Evolutionary conservation across 2,113 vertebrate species (phyloP), one percentile per base, ranked within the genome.

Genomic region (Actinemys pallida): DNA sequence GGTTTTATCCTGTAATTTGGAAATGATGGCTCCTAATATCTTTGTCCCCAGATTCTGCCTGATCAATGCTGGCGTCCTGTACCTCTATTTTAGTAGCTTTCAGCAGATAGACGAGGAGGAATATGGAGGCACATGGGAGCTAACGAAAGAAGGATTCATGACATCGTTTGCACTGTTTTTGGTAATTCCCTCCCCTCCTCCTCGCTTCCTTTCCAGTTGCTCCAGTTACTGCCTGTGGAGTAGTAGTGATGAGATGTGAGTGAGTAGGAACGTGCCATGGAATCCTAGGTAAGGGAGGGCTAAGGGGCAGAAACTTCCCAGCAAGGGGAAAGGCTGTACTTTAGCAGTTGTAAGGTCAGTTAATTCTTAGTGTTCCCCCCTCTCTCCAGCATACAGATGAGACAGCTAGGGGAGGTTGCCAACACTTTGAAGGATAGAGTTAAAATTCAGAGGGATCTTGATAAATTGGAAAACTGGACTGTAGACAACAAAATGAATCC

Each of bases 131-230:
- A 99, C 99, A 0, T 99, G 99, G 99, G 99, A 99, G 91, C 98
- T 99, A 84, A 99, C 99, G 0, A 99, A 99, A 98, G 99, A 99
- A 98, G 99, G 99, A 82, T 99, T 99, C 98, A 99, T 99, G 99
- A 99, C 99, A 22, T 99, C 99, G 24, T 99, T 99, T 98, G 99
- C 99, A 94, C 97, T 99, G 93, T 99, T 99, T 98, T 98, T 99
- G 99, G 99, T 99, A 98, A 93, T 91, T 93, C 81, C 5, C 86
- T 93, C 81, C 5, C 89, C 29, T 91, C 22, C 47, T 81, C 24
- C 27, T 12, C 92, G 53, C 53, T 87, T 76, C 50, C 59, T 92
- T 76, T 75, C 29, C 52, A 54, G 25, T 29, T 72, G 31, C 17
- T 92, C 29, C 86, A 75, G 75, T 54, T 79, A 1, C 50, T 89